Percentiles rank a stretch among this genome's conserved stretches.
Evolutionary conservation across 2,797 vertebrate species (phyloP).

Genomic region (Vireo griseus): DNA sequence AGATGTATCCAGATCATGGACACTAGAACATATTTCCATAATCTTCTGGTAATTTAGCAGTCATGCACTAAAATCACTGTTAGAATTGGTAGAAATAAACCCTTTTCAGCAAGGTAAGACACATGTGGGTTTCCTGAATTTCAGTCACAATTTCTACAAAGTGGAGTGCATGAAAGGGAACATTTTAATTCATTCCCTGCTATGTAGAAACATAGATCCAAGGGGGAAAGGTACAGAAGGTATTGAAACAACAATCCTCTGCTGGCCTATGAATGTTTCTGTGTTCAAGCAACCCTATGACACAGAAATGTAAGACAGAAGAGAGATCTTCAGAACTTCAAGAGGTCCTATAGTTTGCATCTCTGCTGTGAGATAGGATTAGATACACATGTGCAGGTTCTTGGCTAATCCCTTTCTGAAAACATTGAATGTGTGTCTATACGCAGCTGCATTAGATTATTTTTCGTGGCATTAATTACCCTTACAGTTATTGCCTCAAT

Average conservation of each 20-base stretch:
- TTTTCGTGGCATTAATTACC: background rate
- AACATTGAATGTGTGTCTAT: background rate
- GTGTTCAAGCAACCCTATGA: background rate
- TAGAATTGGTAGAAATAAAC: background rate
- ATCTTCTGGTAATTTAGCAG: background rate
- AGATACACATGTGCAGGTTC: background rate
- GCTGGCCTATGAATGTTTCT: background rate
- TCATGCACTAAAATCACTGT: background rate
- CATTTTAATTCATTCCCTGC: background rate
- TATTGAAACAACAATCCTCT: background rate
- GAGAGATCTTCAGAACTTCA: background rate
- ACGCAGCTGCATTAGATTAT: background rate
- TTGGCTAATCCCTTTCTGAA: background rate
- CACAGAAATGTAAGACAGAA: background rate
- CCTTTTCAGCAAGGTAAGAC: background rate
- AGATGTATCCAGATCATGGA: background rate
- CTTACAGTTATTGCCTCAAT: background rate
- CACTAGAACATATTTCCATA: background rate
- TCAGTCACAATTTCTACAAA: background rate
- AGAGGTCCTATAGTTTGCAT: background rate
- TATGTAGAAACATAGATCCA: background rate
- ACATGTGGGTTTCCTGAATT: background rate
- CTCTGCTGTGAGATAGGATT: background rate
- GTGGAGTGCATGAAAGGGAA: background rate
- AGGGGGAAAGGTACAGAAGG: background rate